Evolutionary conservation across 2,797 vertebrate genomes (phyloP), one percentile per base, ranked within the genome.

Genomic region (Etheostoma perlongum): DNA sequence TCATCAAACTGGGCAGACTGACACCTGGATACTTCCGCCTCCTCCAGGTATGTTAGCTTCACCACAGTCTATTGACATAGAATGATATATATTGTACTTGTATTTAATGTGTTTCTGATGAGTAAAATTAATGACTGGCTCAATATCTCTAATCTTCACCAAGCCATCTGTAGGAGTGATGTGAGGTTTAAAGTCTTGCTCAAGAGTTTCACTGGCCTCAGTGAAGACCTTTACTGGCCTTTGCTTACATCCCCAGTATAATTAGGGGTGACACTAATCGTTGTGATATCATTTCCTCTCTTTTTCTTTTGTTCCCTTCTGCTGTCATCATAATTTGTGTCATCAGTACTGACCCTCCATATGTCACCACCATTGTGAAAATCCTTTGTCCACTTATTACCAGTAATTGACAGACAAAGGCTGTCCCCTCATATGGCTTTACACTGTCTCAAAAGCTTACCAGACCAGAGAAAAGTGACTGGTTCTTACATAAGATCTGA

Each of bases 1-100:
- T 96, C 92, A 97, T 98, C 94, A 94, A 96, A 75, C 96, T 98
- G 79, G 95, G 95, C 44, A 93, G 95, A 66, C 92, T 99, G 82
- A 98, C 98, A 7, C 98, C 98, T 5, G 97, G 97, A 63, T 99
- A 99, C 61, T 99, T 98, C 84, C 96, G 96, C 30, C 96, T 98
- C 74, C 95, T 98, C 49, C 97, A 99, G 96, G 97, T 99, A 82
- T 6, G 65, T 15, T 30, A 10, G 18, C 58, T 59, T 44, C 23
- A 13, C 21, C 44, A 21, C 53, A 27, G 7, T 53, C 44, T 23
- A 3, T 4, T 7, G 14, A 25, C 18, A 15, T 49, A 18, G 14
- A 13, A 15, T 25, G n/a, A 30, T 15, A n/a, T 19, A 2, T 42
- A 18, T 5, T 11, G 9, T 46, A 5, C 11, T 12, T 51, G 4